Base-by-base conservation (phyloP, 2,888 invertebrate species). In the Palloptera scutellata region DNA sequence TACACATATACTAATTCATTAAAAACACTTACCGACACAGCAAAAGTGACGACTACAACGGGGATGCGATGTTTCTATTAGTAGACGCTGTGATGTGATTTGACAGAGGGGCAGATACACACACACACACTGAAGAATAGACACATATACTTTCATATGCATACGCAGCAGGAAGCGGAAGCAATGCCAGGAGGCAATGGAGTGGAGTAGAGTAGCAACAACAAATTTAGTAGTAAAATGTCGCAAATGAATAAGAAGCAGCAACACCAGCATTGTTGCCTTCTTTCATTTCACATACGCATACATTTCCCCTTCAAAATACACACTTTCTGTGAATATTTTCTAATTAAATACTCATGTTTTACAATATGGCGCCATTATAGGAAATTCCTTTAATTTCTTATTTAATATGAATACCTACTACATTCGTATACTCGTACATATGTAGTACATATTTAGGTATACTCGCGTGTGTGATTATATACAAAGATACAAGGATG, bases 331-430 rank as follows among this genome's bases (percentile, higher is more conserved):
- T 30, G 30, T 30, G 52, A 62, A 78, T 75, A 78, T 79, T 78
- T 79, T 80, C 79, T 80, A 80, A 79, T 79, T 79, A 79, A 79
- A 79, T 78, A 75, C 76, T 77, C 79, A 75, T 79, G 79, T 80
- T 79, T 79, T 75, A 78, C 79, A 79, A 79, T 79, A 79, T 79
- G 80, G 77, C 76, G 77, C 79, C 77, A 73, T 75, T 76, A 75
- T 52, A 76, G 80, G 80, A 79, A 80, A 78, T 78, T 76, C 78
- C 77, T 80, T 79, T 78, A 78, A 80, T 79, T 79, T 78, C 74
- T 75, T 76, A 75, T 76, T 76, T 74, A 74, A 76, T 76, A 75
- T 72, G 76, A 61, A 63, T 42, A 48, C 41, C 15, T 12, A 11
- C 51, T 48, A 48, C 15, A 15, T 8, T 4, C 6, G 51, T 48